Conservation (phyloP, 2,888 invertebrate genomes). For the Galeopsomyia nigrocyanea region DNA sequence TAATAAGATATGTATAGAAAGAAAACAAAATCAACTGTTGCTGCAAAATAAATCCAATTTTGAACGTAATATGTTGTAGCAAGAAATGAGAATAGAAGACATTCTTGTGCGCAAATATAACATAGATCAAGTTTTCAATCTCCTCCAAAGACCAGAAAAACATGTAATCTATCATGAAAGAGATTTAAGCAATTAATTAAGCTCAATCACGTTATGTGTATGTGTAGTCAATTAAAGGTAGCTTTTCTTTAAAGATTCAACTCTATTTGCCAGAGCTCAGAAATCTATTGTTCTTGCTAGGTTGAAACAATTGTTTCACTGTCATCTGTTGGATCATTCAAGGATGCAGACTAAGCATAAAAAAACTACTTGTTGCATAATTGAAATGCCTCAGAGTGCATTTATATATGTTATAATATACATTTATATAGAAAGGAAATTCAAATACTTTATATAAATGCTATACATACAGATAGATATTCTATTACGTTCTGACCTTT, state of each 20-base stretch:
- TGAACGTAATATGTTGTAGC: too few species aligned
- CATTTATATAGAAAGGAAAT: too few species aligned
- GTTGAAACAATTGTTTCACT: slow-evolving; percentile 32
- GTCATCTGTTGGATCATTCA: slow-evolving; percentile 33
- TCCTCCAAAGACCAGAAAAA: slow-evolving; percentile 14
- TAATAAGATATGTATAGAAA: slow-evolving; percentile 5
- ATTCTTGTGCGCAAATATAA: too few species aligned
- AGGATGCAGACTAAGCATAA: slow-evolving; percentile 38
- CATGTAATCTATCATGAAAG: slow-evolving; percentile 2
- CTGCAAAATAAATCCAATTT: background rate
- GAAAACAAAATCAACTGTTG: slow-evolving; percentile 12
- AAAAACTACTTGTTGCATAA: slow-evolving; percentile 43
- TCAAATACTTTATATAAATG: too few species aligned
- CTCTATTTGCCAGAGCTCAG: slow-evolving; percentile 35
- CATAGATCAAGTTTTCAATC: background rate
- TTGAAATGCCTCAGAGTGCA: slow-evolving; percentile 22
- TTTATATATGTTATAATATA: background rate
- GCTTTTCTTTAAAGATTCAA: slow-evolving; percentile 10
- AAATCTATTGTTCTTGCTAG: slow-evolving; percentile 37
- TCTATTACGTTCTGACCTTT: too few species aligned
- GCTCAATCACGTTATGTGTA: slow-evolving; percentile 8
- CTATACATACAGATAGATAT: too few species aligned
- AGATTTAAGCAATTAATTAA: slow-evolving; percentile 33
- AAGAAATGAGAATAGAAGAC: too few species aligned
- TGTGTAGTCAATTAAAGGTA: slow-evolving; percentile 1